phyloP scores from a whole-genome alignment of 2,113 vertebrate genomes.

The Thermophis baileyi region DNA sequence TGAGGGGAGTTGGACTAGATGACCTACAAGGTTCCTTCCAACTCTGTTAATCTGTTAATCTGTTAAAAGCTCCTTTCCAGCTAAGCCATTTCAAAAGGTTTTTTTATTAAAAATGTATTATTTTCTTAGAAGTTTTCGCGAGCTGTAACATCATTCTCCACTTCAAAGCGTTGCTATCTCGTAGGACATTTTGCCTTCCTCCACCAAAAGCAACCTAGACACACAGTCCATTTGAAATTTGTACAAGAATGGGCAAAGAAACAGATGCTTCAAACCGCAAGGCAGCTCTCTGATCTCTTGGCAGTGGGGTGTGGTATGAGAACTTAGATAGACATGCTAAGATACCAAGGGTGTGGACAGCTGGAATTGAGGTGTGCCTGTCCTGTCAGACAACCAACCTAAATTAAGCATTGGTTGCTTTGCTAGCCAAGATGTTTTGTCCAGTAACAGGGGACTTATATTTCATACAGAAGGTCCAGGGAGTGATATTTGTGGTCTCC shows the following conservation, averaged over 20 bases:
- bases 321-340: conserved; percentile 10
- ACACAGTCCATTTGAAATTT: background rate
- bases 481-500: background rate
- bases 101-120: background rate
- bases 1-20: too few species aligned
- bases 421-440: background rate
- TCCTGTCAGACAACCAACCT: background rate
- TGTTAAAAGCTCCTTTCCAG: background rate
- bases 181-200: background rate
- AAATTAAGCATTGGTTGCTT: background rate
- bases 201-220: background rate
- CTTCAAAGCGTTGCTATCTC: background rate
- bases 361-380: conserved; percentile 23
- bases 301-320: conserved; percentile 36
- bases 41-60: too few species aligned
- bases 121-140: background rate
- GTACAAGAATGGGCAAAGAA: background rate
- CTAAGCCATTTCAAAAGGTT: background rate
- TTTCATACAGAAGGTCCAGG: background rate
- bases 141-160: background rate
- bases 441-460: background rate
- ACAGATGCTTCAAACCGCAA: background rate
- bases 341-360: conserved; percentile 37
- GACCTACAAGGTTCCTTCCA: too few species aligned
- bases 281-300: background rate